Evolutionary conservation across 2,797 vertebrate species (phyloP), one percentile per base, ranked within the genome.

Genomic region (Cyprinella venusta): DNA sequence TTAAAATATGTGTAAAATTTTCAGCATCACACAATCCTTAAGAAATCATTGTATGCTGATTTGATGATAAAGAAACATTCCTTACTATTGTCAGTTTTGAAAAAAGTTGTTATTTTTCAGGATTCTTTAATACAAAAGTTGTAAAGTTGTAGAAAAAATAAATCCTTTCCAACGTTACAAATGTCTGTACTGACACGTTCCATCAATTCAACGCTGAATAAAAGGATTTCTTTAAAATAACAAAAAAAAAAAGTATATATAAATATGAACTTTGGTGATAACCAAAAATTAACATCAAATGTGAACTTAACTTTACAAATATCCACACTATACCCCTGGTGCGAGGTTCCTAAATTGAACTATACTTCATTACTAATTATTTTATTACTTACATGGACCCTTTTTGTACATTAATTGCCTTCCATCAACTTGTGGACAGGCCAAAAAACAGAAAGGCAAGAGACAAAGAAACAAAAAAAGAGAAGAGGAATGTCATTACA

Each of bases 341-440:
- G 8, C 26, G 36, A 9, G n/a, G 36, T 48, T 42, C 83, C 86
- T 81, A 87, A 36, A 33, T 30, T 86, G 79, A 45, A 48, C 48
- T 59, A 68, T 89, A 86, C 87, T 93, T 89, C 89, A 88, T 90
- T 91, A 89, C 88, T 67, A 79, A 79, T 67, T 65, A 12, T 68
- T 88, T 90, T 91, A 88, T 91, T 91, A 90, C 88, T 77, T 85
- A 83, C 87, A 87, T 89, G 89, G 87, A 78, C 86, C 86, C 79
- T 87, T 84, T 86, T 89, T 91, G 88, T 77, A 89, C 88, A 88
- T 90, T 90, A 93, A 84, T 90, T 89, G 88, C 87, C 86, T 91
- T 91, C 87, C 81, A 93, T 93, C 90, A 92, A 89, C 83, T 90
- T 91, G 87, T 84, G 90, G 83, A 90, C 42, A 86, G 69, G 83